Evolutionary conservation across 2,888 invertebrate species (phyloP).

Genomic region (Brachynemurus nebulosus): DNA sequence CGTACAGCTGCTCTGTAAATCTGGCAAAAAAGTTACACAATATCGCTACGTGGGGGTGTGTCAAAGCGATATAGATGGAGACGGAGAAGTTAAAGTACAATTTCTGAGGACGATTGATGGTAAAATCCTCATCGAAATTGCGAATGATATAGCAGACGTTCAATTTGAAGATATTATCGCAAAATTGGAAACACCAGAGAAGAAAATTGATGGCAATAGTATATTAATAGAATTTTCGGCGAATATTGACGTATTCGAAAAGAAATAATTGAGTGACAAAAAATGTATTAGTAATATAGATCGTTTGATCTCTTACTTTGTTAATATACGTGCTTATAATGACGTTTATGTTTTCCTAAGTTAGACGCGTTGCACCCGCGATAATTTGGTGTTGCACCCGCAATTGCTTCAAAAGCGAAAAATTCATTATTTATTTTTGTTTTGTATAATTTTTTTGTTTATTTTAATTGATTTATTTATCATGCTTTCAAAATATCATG

Average conservation of each 20-base stretch:
- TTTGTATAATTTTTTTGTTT: constrained; percentile 4
- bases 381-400: too few relatives aligned
- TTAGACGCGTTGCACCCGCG: too few relatives aligned
- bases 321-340: constrained; percentile 15
- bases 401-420: constrained; percentile 14
- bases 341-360: too few relatives aligned
- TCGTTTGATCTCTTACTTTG: constrained; percentile 14
- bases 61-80: too few relatives aligned
- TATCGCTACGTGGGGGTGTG: too few relatives aligned
- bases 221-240: constrained; percentile 18
- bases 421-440: constrained; percentile 14
- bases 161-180: too few relatives aligned
- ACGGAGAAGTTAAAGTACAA: too few relatives aligned
- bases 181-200: constrained; percentile 18
- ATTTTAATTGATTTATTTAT: constrained; percentile 6
- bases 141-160: too few relatives aligned
- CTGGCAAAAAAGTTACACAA: too few relatives aligned
- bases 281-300: constrained; percentile 8
- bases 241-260: constrained; percentile 17
- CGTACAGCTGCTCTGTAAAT: too few relatives aligned
- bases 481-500: constrained; percentile 10
- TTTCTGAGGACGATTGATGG: too few relatives aligned
- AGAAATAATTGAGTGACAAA: constrained; percentile 17
- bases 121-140: too few relatives aligned
- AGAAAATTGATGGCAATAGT: constrained; percentile 17